phyloP scores from a whole-genome alignment of 2,888 invertebrate species.

The Caenorhabditis doughertyi region DNA sequence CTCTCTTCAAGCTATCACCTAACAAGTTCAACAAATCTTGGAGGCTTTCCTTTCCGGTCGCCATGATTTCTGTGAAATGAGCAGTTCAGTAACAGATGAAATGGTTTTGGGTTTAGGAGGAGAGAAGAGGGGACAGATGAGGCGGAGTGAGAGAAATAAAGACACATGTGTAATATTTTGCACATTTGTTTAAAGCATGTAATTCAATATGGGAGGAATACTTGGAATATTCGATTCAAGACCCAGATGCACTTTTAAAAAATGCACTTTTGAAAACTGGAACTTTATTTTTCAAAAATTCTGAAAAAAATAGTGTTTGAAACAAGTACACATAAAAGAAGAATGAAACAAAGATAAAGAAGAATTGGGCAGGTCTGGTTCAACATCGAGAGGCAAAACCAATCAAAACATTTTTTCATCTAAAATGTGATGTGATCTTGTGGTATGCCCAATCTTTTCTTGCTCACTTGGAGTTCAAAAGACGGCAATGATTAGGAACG shows the following conservation, averaged over 20 bases:
- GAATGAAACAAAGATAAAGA: background rate
- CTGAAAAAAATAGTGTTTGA: no score
- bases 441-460: no score
- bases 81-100: background rate
- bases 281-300: no score
- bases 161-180: slow-evolving; percentile 13
- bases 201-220: background rate
- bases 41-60: background rate
- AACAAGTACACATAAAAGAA: background rate
- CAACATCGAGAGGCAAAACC: background rate
- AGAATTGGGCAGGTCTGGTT: background rate
- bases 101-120: background rate
- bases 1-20: slow-evolving; percentile 20
- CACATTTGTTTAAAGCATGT: slow-evolving; percentile 1
- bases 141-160: background rate
- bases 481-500: no score
- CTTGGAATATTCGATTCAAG: background rate
- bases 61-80: background rate
- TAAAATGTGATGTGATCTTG: no score
- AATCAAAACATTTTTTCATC: slow-evolving; percentile 25
- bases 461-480: no score
- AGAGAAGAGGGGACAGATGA: background rate
- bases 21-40: slow-evolving; percentile 1
- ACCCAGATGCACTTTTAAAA: background rate
- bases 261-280: background rate